phyloP scores from a whole-genome alignment of 2,888 invertebrate species.

The Eupeodes latifasciatus region DNA sequence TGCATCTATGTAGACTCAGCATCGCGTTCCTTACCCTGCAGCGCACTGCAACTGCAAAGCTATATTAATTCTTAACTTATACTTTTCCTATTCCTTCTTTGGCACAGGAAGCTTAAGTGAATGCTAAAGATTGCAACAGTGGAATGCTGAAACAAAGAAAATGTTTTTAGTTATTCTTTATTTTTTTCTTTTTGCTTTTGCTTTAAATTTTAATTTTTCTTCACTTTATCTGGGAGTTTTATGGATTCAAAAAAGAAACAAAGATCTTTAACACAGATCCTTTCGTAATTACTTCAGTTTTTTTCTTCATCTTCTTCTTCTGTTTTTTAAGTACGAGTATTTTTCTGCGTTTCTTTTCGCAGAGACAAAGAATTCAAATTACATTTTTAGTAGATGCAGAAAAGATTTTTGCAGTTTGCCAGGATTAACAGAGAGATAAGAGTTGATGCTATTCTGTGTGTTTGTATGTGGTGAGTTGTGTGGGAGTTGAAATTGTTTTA shows the following conservation, averaged over 20 bases:
- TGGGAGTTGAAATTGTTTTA: constrained; percentile 17
- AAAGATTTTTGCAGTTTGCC: constrained; percentile 34
- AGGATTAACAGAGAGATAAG: constrained; percentile 28
- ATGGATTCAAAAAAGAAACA: constrained; percentile 22
- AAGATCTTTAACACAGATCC: constrained; percentile 19
- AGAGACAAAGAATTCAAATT: constrained; percentile 44
- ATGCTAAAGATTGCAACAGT: constrained; percentile 25
- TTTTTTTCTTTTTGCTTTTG: constrained; percentile 9
- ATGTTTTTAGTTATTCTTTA: not conserved
- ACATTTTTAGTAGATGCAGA: constrained; percentile 23
- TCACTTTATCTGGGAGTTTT: constrained; percentile 27
- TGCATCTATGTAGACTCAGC: not conserved
- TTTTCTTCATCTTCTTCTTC: not conserved
- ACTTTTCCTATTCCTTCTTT: constrained; percentile 20
- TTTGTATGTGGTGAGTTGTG: not conserved
- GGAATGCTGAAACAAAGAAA: constrained; percentile 41
- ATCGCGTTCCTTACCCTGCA: not conserved
- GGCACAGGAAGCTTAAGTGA: constrained; percentile 33
- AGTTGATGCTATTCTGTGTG: not conserved
- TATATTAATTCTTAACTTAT: not conserved
- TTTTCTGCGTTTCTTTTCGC: constrained; percentile 14
- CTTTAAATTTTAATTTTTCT: constrained; percentile 33
- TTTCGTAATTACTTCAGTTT: constrained; percentile 54
- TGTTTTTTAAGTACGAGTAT: not conserved
- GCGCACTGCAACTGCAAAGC: not conserved